Base-by-base conservation (phyloP, 2,113 vertebrate species). In the Planiliza haematocheilus region DNA sequence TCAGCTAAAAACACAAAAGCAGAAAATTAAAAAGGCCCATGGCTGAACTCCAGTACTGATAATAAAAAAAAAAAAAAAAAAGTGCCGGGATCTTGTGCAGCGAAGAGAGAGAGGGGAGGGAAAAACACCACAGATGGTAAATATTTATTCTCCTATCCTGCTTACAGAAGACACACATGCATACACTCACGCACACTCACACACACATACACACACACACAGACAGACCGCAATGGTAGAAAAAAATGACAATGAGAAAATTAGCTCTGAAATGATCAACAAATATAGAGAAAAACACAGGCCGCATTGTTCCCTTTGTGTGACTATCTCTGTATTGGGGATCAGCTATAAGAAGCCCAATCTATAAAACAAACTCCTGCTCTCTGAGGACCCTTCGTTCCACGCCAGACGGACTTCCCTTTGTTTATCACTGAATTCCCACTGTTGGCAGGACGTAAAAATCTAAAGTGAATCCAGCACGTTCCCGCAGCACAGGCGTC, bases 21-120 rank as follows among this genome's bases (percentile, higher is more conserved):
- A 94, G 93, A 94, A 94, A 95, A 95, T 95, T 94, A 94, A 95
- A 95, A 95, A 94, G 92, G 93, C 93, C 92, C 82, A 88, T 93
- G 94, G 93, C 94, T 94, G 92, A 94, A 94, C 91, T 93, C 92
- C 91, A 91, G 81, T 85, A 74, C 92, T 89, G 94, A 94, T 93
- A 91, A 91, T 91, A 92, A 91, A 91, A 91, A 75, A 82, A 88
- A 84, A 86, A 80, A 84, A 86, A 86, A 86, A 60, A 76, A 66
- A 57, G 84, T 79, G 84, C 66, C 72, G 83, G 88, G 91, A 92
- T 92, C 86, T 93, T 83, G 70, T 36, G n/a, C 70, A 77, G 75
- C 43, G 48, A 52, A 76, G 74, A 69, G 61, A 58, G 42, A 48
- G 51, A 20, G 46, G 39, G 39, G n/a, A 34, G 57, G 67, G 65